Evolutionary conservation across 2,888 invertebrate genomes (phyloP), one percentile per base, ranked within the genome.

Genomic region (Plebejus argus): DNA sequence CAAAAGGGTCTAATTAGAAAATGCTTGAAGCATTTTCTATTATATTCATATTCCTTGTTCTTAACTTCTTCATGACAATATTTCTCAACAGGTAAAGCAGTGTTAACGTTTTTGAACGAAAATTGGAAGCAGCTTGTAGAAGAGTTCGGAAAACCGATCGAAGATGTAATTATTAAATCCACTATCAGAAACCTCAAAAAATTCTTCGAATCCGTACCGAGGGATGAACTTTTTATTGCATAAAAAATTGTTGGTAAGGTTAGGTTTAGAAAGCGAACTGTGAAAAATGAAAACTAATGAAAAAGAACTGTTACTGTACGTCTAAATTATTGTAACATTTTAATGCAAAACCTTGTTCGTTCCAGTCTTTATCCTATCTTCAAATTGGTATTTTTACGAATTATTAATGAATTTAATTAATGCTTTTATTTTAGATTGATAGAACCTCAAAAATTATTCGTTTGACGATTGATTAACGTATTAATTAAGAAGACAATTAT

Each of bases 61-160:
- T n/a, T 33, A 35, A 28, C 28, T 2, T 28, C 28, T 28, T 2
- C 28, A 3, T 23, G 6, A 2, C 28, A 75, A 72, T 78, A 71
- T 78, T 74, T 77, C 7, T 81, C 86, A 86, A 78, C 82, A 91
- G 91, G 90, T 86, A 80, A 90, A 82, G 85, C 87, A 2, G 90
- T 91, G n/a, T 81, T 91, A 23, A 80, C 78, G 35, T 91, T 92
- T 80, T 80, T 92, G 28, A 92, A 91, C 76, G 84, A 85, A 79
- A 91, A 91, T 79, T 91, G 90, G 90, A 85, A 84, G 80, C 85
- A 87, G 79, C 81, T 91, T 0, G 80, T 86, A 7, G 86, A 88
- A n/a, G 91, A 91, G 79, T 90, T 91, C 18, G 91, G 91, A 0
- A 83, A 82, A 71, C 91, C 91, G 1, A 80, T 91, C 5, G 83